phyloP scores from a whole-genome alignment of 1,140 invertebrate species.

The Drosophila prosaltans region DNA sequence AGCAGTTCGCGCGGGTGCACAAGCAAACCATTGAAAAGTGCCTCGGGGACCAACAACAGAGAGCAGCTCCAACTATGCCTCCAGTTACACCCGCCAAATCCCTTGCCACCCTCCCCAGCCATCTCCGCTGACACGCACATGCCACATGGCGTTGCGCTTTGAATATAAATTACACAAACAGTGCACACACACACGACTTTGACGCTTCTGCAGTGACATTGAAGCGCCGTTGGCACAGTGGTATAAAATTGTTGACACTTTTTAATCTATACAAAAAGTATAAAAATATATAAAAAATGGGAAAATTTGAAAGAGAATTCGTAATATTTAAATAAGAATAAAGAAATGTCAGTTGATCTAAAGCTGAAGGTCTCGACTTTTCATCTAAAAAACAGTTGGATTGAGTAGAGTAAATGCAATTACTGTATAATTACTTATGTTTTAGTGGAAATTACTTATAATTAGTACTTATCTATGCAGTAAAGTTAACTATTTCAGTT shows the following conservation, averaged over 20 bases:
- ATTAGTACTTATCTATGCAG: too few species aligned
- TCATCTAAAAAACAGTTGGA: too few species aligned
- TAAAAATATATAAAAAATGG: not conserved
- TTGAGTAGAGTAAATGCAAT: too few species aligned
- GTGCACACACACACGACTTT: constrained; percentile 64
- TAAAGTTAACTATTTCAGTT: too few species aligned
- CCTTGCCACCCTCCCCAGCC: constrained; percentile 1
- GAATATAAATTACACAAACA: constrained; percentile 79
- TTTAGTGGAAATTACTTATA: too few species aligned
- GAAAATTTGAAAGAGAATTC: too few species aligned
- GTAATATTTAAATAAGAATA: too few species aligned
- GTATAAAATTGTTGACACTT: not conserved
- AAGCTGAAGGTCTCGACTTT: too few species aligned
- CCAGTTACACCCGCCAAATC: constrained; percentile 4
- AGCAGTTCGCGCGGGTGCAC: constrained; percentile 53
- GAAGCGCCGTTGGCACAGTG: constrained; percentile 29
- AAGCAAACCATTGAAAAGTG: constrained; percentile 18
- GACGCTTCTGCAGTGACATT: constrained; percentile 40
- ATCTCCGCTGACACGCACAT: constrained; percentile 35
- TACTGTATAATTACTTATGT: too few species aligned
- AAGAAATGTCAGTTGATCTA: too few species aligned
- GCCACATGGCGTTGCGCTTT: constrained; percentile 59
- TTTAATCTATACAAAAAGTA: not conserved
- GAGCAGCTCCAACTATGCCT: constrained; percentile 19
- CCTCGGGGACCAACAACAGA: constrained; percentile 1